phyloP scores from a whole-genome alignment of 1,140 invertebrate species.

The Oryzaephilus surinamensis region DNA sequence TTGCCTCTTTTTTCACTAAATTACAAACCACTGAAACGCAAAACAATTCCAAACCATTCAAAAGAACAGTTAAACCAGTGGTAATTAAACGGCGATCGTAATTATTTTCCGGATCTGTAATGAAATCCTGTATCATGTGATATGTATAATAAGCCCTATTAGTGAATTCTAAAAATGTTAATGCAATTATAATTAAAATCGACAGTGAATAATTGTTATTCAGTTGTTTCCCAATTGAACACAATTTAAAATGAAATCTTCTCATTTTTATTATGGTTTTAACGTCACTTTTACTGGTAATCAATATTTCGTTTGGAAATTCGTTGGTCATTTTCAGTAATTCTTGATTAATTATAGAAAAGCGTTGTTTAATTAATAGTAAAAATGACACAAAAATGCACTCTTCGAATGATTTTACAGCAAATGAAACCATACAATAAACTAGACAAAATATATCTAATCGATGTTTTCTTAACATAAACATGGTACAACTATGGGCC shows the following conservation, averaged over 20 bases:
- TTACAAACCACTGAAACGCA: constrained; percentile 4
- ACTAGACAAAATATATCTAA: too few relatives aligned
- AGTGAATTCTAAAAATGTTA: constrained; percentile 4
- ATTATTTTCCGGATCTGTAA: too few relatives aligned
- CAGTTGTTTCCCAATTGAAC: constrained; percentile 6
- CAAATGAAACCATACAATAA: too few relatives aligned
- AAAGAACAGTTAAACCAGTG: background rate
- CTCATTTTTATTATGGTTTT: constrained; percentile 3
- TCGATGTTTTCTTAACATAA: too few relatives aligned
- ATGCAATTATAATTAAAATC: constrained; percentile 4
- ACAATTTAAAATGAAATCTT: constrained; percentile 6
- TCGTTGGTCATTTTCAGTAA: background rate
- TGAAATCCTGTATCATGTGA: constrained; percentile 4
- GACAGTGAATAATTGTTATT: constrained; percentile 6
- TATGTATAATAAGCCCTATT: constrained; percentile 7
- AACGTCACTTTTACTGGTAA: background rate
- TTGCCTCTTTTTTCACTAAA: constrained; percentile 4
- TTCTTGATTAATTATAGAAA: constrained; percentile 1
- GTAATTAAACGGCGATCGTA: background rate
- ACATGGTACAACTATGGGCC: too few relatives aligned
- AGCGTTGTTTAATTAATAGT: background rate
- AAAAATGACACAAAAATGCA: constrained; percentile 1
- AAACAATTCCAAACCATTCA: constrained; percentile 5
- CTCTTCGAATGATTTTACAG: too few relatives aligned
- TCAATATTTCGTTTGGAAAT: background rate